Base-by-base conservation (phyloP, 1,140 invertebrate genomes). In the Cryptotermes secundus region DNA sequence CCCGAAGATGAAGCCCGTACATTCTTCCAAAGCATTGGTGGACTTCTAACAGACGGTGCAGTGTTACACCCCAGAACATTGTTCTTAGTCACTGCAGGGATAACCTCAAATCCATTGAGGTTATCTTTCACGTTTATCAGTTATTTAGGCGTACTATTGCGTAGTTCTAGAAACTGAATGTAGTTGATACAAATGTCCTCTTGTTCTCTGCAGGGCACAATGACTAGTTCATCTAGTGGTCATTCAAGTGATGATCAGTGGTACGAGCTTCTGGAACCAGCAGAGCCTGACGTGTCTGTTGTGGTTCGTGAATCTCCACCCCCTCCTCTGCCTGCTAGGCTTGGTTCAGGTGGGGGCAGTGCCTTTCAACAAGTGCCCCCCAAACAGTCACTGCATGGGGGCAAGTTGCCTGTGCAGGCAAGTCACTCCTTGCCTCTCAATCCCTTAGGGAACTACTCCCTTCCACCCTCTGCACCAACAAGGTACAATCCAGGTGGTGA, bases 201-300 rank as follows among this genome's bases (percentile, higher is more conserved):
- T 72, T 72, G 26, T 42, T 34, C 38, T 9, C 31, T n/a, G 14
- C 53, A 84, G 83, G 83, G 83, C 10, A 82, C 59, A 34, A 82
- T 85, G 35, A 93, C 92, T 14, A 93, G 92, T 88, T 93, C 92
- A 79, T 93, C 92, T 80, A 93, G 92, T 87, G 93, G 92, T n/a
- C 92, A 93, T 88, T 93, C 93, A 53, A 92, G 91, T 85, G 94
- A 94, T 85, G 93, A 94, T 88, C 90, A 93, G 87, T 95, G 94
- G 94, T 93, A 93, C 86, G 92, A 93, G 85, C 88, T 92, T 49
- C 85, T 91, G 42, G 92, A 93, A 82, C 87, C 88, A 12, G 86
- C 86, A 24, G 82, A 85, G 19, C 80, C 65, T 24, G 85, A 85
- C 31, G 49, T 34, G 38, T 89, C 38, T 88, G 90, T 34, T 80